Conservation (phyloP, 1,140 invertebrate species). For the Drosophila yakuba region DNA sequence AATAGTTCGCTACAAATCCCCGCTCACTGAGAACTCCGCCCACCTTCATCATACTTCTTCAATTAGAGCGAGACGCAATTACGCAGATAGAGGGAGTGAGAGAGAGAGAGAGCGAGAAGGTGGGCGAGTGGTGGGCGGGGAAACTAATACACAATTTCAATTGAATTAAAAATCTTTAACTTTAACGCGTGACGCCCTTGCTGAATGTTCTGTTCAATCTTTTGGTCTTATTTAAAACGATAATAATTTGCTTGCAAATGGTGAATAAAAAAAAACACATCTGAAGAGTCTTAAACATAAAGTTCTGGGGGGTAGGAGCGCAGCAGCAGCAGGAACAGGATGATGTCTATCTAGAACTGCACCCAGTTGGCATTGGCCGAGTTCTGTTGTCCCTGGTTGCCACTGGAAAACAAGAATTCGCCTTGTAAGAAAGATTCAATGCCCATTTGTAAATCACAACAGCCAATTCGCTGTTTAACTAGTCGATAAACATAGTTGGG, state of each 20-base stretch:
- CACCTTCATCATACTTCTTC: background rate
- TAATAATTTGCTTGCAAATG: slow-evolving; percentile 11
- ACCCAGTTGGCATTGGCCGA: slow-evolving; percentile 89
- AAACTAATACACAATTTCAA: slow-evolving; percentile 55
- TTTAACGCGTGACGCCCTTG: slow-evolving; percentile 60
- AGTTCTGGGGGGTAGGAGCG: slow-evolving; percentile 17
- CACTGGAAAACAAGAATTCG: slow-evolving; percentile 69
- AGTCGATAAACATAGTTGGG: no score
- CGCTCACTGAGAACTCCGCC: slow-evolving; percentile 35
- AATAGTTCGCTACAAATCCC: slow-evolving; percentile 50
- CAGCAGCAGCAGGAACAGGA: slow-evolving; percentile 42
- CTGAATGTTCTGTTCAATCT: slow-evolving; percentile 32
- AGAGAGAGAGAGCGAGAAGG: background rate
- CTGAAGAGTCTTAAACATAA: slow-evolving; percentile 28
- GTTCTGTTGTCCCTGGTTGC: slow-evolving; percentile 84
- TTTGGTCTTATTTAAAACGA: slow-evolving; percentile 27
- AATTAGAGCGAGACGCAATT: slow-evolving; percentile 14
- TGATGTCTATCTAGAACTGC: slow-evolving; percentile 87
- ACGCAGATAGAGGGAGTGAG: background rate
- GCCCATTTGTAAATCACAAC: no score
- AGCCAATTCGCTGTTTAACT: no score
- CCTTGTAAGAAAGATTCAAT: no score
- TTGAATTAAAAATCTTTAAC: slow-evolving; percentile 61
- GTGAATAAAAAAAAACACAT: slow-evolving; percentile 18
- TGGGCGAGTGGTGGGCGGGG: slow-evolving; percentile 17